Conservation (phyloP, 1,140 invertebrate genomes). For the Microplitis demolitor region DNA sequence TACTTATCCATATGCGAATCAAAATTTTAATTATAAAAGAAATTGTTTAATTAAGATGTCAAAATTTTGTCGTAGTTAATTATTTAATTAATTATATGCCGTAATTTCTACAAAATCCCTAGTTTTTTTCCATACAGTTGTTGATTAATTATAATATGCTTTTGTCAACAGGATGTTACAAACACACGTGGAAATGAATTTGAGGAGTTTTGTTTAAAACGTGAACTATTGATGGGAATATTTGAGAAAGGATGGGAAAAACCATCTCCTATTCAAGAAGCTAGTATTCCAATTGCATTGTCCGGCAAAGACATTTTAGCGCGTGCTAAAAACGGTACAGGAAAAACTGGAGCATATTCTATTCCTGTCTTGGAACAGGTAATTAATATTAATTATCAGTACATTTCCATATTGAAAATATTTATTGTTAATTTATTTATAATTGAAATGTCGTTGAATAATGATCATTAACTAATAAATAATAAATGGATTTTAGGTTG, state of each 20-base stretch:
- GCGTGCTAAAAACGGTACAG: conserved; percentile 99
- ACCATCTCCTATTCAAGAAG: conserved; percentile 99
- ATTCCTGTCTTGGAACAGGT: conserved; percentile 94
- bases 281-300: conserved; percentile 96
- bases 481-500: conserved; percentile 67
- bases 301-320: conserved; percentile 98
- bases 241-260: conserved; percentile 99
- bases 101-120: too few species aligned
- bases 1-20: conserved; percentile 11
- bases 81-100: too few species aligned
- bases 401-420: not conserved
- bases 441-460: not conserved
- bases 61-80: too few species aligned
- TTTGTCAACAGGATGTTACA: conserved; percentile 88
- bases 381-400: conserved; percentile 1
- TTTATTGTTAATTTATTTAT: not conserved
- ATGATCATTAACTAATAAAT: not conserved
- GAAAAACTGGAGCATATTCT: conserved; percentile 99
- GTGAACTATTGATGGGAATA: conserved; percentile 98
- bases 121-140: too few species aligned
- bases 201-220: conserved; percentile 98
- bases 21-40: too few species aligned
- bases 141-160: conserved; percentile 29
- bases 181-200: conserved; percentile 99
- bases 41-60: too few species aligned